phyloP scores from a whole-genome alignment of 2,113 vertebrate species.

The Phylloscopus trochilus region DNA sequence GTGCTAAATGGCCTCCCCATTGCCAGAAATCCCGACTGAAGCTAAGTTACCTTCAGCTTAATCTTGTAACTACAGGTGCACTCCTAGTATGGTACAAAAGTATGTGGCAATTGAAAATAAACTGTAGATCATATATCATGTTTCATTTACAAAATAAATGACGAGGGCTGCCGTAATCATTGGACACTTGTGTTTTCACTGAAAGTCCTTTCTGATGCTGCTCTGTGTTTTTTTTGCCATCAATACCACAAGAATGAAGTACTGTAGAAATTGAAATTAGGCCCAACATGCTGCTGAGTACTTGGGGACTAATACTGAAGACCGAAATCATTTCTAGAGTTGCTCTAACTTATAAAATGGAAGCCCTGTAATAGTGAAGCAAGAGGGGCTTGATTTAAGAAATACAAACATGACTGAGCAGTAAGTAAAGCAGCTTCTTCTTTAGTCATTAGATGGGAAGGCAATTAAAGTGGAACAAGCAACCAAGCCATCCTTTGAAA shows the following conservation, averaged over 20 bases:
- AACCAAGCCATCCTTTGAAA: conserved; percentile 95
- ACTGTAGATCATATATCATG: conserved; percentile 31
- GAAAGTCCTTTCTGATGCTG: conserved; percentile 57
- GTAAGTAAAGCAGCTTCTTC: conserved; percentile 64
- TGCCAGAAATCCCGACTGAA: conserved; percentile 51
- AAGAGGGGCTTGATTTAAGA: conserved; percentile 60
- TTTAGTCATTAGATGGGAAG: conserved; percentile 93
- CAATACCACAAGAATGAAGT: conserved; percentile 62
- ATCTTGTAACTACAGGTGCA: conserved; percentile 14
- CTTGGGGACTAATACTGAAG: conserved; percentile 61
- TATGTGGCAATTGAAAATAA: conserved; percentile 11
- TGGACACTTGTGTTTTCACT: conserved; percentile 51
- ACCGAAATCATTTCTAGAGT: conserved; percentile 60
- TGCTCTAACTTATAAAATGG: conserved; percentile 57
- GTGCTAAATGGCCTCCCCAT: conserved; percentile 42
- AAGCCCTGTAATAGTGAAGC: conserved; percentile 48
- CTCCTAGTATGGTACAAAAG: conserved; percentile 40
- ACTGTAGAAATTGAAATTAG: conserved; percentile 53
- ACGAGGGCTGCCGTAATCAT: conserved; percentile 55
- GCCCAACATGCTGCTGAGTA: conserved; percentile 52
- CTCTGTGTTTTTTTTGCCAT: conserved; percentile 35
- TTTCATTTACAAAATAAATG: conserved; percentile 46
- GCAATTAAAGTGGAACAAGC: conserved; percentile 98
- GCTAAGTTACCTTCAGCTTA: conserved; percentile 50
- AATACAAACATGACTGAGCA: conserved; percentile 52